Base-by-base conservation (phyloP, 2,113 vertebrate genomes). In the Odontophorus gujanensis region DNA sequence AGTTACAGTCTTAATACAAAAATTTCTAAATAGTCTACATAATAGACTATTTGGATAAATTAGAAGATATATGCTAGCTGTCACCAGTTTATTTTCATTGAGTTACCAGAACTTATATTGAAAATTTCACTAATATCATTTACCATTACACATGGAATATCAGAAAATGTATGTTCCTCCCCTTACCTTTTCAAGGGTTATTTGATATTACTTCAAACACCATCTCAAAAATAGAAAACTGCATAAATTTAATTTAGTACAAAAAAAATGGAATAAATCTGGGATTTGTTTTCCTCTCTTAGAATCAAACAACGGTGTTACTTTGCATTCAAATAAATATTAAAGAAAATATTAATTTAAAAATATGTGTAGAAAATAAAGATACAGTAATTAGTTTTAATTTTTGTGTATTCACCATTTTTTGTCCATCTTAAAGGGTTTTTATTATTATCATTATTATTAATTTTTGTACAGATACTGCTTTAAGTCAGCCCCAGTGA, bases 401-500 rank as follows among this genome's bases (percentile, higher is more conserved):
- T 69, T 28, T 80, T 11, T 59, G 34, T 72, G 2, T n/a, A 80
- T 26, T 79, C 34, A 30, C 3, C 30, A 36, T 72, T 63, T n/a
- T 87, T 81, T 43, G 6, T 2, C 19, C 4, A 53, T 50, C 53
- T 69, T 36, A n/a, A 59, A 50, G 50, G 2, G 43, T 9, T 87
- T 69, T 5, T 38, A 38, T 38, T 38, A 38, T 38, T 38, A 38
- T 38, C 38, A 38, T 38, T 38, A 38, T 38, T 38, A 38, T 38
- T 38, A 38, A 36, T 48, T 2, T 43, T 81, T 77, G 59, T 62
- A n/a, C 15, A 45, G 24, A 53, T 62, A 40, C 1, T 63, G 3
- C 26, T 11, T 34, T 58, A 66, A 36, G 25, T 2, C 0, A 51
- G 2, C 4, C 6, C 1, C 3, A 57, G 4, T 51, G 9, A 4